Conservation (phyloP, 2,113 vertebrate genomes). For the Ciconia boyciana region DNA sequence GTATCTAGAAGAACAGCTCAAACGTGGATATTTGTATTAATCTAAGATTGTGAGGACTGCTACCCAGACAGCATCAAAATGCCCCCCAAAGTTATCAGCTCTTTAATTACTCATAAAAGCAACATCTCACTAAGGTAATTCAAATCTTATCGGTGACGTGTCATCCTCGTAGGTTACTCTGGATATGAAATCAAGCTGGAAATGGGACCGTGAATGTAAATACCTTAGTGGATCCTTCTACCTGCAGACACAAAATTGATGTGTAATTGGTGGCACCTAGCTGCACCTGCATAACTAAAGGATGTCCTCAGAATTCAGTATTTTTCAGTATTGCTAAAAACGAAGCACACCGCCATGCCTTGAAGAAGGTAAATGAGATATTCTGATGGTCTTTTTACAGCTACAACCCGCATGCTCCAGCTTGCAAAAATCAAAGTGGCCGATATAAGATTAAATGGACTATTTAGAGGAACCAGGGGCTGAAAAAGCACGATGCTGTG, state of each 20-base stretch:
- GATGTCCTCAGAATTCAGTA: background rate
- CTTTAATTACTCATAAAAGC: background rate
- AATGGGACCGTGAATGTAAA: background rate
- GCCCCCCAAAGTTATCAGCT: background rate
- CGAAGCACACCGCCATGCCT: background rate
- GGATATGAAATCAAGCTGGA: background rate
- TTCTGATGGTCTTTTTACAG: background rate
- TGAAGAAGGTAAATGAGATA: background rate
- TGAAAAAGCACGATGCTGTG: background rate
- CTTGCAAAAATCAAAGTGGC: background rate
- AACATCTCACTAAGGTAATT: background rate
- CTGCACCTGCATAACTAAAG: rapidly evolving
- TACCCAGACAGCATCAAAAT: background rate
- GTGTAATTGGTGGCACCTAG: background rate
- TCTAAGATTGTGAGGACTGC: background rate
- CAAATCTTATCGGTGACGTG: background rate
- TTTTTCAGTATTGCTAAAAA: background rate
- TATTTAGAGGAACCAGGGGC: background rate
- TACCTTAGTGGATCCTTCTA: background rate
- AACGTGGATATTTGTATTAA: background rate
- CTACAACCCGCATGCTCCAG: background rate
- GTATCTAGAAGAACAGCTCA: background rate
- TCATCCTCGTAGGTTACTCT: background rate
- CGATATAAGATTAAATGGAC: background rate
- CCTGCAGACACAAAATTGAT: background rate